Evolutionary conservation across 2,797 vertebrate genomes (phyloP).

Genomic region (Scarus forsteni): DNA sequence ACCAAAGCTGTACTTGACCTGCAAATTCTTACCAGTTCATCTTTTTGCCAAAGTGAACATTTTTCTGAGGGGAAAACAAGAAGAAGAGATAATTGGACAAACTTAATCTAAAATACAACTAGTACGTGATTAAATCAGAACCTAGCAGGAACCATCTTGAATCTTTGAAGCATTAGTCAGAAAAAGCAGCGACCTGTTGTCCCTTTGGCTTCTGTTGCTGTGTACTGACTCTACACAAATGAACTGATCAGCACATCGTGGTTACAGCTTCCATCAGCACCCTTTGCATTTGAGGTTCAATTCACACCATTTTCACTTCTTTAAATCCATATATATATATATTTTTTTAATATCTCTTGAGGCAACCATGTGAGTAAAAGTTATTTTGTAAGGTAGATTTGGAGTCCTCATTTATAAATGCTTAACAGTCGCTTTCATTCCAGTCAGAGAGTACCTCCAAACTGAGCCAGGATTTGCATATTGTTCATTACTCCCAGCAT

Average conservation of each 20-base stretch:
- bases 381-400: constrained; percentile 17
- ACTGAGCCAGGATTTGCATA: constrained; percentile 56
- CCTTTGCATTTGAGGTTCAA: background rate
- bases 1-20: too few relatives aligned
- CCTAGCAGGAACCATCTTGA: too few relatives aligned
- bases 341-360: background rate
- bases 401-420: constrained; percentile 44
- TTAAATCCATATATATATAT: background rate
- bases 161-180: too few relatives aligned
- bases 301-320: constrained; percentile 8
- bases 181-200: too few relatives aligned
- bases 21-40: too few relatives aligned
- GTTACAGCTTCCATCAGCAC: background rate
- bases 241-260: background rate
- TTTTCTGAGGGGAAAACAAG: too few relatives aligned
- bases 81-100: too few relatives aligned
- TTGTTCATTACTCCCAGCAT: constrained; percentile 57
- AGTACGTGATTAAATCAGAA: too few relatives aligned
- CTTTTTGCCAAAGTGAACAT: too few relatives aligned
- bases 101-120: too few relatives aligned
- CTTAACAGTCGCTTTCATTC: constrained; percentile 55
- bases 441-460: constrained; percentile 49
- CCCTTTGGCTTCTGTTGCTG: too few relatives aligned
- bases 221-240: background rate
- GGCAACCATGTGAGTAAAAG: background rate